Evolutionary conservation across 2,113 vertebrate species (phyloP), one percentile per base, ranked within the genome.

Genomic region (Eretmochelys imbricata): DNA sequence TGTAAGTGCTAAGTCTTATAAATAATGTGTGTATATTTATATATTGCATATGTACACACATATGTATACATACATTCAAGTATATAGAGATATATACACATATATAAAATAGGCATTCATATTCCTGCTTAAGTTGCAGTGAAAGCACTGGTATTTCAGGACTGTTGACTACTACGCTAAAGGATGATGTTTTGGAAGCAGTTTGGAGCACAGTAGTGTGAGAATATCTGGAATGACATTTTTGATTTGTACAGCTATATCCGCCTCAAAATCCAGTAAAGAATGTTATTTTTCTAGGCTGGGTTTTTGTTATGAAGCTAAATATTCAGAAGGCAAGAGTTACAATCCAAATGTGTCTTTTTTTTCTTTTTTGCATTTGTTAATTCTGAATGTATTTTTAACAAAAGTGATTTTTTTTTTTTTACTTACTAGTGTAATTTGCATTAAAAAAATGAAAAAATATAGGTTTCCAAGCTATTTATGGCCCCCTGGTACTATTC

Each of bases 311-410:
- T 98, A 98, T 97, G 98, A 98, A 98, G 97, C 97, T 96, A 98
- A 97, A 98, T 98, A 98, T 98, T 98, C 97, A 95, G 97, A 98
- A 98, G 92, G 97, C 97, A 98, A 98, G 97, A 98, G 97, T 98
- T 98, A 98, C 95, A 98, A 98, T 98, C 97, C 98, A 98, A 97
- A 98, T 97, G 97, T 98, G 96, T 98, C 95, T 96, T 94, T 88
- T 81, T 87, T 97, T 97, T 95, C 87, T 96, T 95, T 98, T 98
- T 97, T 94, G 96, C 97, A 95, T 98, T 98, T 98, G 97, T 98
- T 98, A 98, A 98, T 98, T 98, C 97, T 98, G 98, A 98, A 98
- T 98, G 98, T 98, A 98, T 98, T 98, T 98, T 98, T 98, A 98
- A 98, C 98, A 97, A 95, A 98, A 98, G 98, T 98, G 98, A 98